Evolutionary conservation across 1,140 invertebrate genomes (phyloP).

Genomic region (Belonocnema kinseyi): DNA sequence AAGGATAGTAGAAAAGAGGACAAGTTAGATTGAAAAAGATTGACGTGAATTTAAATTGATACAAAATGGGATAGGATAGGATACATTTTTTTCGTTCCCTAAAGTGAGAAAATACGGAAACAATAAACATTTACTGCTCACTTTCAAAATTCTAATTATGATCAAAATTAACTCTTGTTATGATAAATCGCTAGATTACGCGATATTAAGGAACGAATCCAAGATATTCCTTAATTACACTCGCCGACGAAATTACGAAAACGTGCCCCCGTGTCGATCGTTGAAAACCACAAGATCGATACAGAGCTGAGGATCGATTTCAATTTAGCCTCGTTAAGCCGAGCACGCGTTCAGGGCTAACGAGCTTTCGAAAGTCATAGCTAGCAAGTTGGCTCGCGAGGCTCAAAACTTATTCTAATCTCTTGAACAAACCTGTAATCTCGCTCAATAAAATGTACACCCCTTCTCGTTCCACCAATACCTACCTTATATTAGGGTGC

Average conservation of each 20-base stretch:
- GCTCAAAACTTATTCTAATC: constrained; percentile 54
- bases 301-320: constrained; percentile 69
- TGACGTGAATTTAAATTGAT: too few species aligned
- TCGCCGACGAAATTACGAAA: constrained; percentile 14
- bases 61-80: too few species aligned
- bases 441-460: constrained; percentile 40
- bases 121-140: too few species aligned
- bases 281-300: constrained; percentile 59
- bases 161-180: neutral
- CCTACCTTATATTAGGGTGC: neutral
- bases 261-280: constrained; percentile 47
- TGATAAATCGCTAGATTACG: neutral
- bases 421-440: constrained; percentile 66
- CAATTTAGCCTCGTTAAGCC: constrained; percentile 74
- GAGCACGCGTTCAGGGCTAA: constrained; percentile 67
- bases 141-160: neutral
- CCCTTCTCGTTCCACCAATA: neutral
- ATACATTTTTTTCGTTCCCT: too few species aligned
- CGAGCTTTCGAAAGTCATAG: constrained; percentile 75
- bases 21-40: too few species aligned
- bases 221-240: constrained; percentile 27
- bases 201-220: neutral
- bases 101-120: too few species aligned
- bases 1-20: too few species aligned
- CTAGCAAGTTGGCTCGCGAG: constrained; percentile 68